Evolutionary conservation across 2,113 vertebrate genomes (phyloP).

Genomic region (Chaetorhynchus papuensis): DNA sequence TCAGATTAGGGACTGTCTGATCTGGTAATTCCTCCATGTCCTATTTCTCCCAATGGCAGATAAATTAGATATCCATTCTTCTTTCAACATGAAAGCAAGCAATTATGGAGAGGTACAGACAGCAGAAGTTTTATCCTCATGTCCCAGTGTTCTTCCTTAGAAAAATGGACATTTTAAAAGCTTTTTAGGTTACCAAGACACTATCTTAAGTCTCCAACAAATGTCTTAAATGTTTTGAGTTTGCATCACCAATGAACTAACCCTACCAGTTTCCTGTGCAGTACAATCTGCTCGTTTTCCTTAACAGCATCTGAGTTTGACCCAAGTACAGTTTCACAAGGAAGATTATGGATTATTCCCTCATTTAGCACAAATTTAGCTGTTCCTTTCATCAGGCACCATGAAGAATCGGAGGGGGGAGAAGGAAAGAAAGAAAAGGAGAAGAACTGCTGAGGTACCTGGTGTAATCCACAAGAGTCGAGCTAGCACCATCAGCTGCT

Average conservation of each 20-base stretch:
- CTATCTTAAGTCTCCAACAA: background rate
- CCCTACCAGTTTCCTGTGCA: background rate
- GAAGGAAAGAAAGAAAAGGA: background rate
- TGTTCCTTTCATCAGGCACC: background rate
- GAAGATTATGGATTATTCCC: background rate
- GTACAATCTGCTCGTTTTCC: background rate
- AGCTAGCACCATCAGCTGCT: constrained; percentile 67
- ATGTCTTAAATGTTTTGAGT: background rate
- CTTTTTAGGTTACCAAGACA: background rate
- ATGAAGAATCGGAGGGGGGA: background rate
- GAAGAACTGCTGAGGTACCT: constrained; percentile 70
- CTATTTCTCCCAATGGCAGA: background rate
- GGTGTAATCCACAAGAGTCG: constrained; percentile 77
- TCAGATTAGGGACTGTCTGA: background rate
- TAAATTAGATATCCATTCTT: background rate
- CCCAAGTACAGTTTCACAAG: background rate
- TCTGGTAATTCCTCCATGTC: constrained; percentile 23
- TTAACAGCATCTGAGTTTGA: background rate
- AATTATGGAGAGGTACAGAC: background rate
- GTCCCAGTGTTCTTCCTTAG: background rate
- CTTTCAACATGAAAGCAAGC: background rate
- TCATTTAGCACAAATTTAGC: background rate
- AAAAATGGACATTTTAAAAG: background rate
- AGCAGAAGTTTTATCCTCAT: background rate
- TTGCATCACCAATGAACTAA: background rate